Evolutionary conservation across 1,140 invertebrate species (phyloP).

Genomic region (Acyrthosiphon pisum): DNA sequence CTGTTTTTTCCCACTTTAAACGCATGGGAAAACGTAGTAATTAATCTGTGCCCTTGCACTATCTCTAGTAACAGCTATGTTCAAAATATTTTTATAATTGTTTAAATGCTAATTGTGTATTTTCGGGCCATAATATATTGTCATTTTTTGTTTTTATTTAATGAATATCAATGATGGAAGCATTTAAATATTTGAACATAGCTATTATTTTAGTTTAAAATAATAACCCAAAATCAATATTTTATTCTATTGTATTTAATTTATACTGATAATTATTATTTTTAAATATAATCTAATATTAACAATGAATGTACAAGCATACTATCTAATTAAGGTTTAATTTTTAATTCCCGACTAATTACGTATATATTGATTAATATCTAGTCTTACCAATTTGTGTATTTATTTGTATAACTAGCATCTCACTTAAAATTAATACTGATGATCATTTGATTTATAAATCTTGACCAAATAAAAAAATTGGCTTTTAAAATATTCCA

Average conservation of each 20-base stretch:
- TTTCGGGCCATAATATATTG: background rate
- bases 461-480: background rate
- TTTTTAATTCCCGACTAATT: background rate
- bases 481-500: background rate
- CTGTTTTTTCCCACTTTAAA: background rate
- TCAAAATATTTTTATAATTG: background rate
- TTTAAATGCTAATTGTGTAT: background rate
- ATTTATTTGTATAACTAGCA: background rate
- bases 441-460: background rate
- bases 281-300: background rate
- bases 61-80: background rate
- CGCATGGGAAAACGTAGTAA: background rate
- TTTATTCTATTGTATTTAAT: background rate
- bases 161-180: background rate
- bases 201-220: background rate
- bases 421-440: background rate
- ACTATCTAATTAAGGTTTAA: background rate
- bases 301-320: background rate
- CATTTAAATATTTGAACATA: background rate
- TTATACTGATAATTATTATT: background rate
- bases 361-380: background rate
- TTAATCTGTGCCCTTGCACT: background rate
- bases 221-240: background rate
- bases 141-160: background rate
- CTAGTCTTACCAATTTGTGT: background rate